Evolutionary conservation across 64 coral and sea anemone genomes (phyloP).

Genomic region (Pocillopora verrucosa): DNA sequence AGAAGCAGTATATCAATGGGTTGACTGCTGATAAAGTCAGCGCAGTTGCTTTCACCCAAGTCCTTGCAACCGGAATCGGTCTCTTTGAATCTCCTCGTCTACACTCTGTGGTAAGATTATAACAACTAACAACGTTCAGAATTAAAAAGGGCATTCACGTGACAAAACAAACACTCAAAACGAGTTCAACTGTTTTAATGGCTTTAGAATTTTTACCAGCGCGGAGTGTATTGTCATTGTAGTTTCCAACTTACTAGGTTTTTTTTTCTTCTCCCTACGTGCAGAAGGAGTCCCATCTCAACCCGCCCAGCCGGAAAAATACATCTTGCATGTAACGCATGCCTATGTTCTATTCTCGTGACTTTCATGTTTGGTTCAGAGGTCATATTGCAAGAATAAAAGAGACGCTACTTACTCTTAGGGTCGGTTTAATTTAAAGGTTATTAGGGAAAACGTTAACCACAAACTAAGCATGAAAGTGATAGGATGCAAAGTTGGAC

Average conservation of each 20-base stretch:
- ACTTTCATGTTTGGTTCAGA: too few species aligned
- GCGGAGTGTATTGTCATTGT: background rate
- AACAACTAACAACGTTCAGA: background rate
- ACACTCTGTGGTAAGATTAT: background rate
- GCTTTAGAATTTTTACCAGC: background rate
- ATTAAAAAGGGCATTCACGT: background rate
- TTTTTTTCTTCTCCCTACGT: too few species aligned
- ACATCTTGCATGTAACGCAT: too few species aligned
- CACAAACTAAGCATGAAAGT: too few species aligned
- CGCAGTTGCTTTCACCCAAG: background rate
- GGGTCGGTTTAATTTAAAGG: too few species aligned
- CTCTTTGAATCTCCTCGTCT: background rate
- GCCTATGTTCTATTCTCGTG: too few species aligned
- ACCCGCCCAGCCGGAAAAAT: too few species aligned
- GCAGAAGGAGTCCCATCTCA: too few species aligned
- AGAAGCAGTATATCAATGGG: background rate
- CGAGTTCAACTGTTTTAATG: background rate
- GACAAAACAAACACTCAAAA: background rate
- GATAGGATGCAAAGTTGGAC: too few species aligned
- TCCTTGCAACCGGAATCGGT: background rate
- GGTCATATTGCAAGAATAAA: too few species aligned
- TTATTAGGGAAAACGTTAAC: too few species aligned
- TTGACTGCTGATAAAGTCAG: slow-evolving; percentile 2
- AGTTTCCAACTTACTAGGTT: background rate
- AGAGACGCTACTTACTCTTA: too few species aligned